Evolutionary conservation across 2,888 invertebrate species (phyloP).

Genomic region (Rutpela maculata): DNA sequence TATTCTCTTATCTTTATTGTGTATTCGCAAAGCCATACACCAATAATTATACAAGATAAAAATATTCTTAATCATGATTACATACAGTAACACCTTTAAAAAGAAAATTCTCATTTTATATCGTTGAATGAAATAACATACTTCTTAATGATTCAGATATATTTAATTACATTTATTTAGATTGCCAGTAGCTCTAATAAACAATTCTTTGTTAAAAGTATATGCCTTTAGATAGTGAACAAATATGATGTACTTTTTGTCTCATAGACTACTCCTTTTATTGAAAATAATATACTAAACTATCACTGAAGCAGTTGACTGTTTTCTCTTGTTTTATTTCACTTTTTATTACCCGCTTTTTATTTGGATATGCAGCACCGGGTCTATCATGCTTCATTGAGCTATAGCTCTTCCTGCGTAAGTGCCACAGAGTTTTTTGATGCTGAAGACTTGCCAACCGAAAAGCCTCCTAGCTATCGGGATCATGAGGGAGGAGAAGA

Average conservation of each 20-base stretch:
- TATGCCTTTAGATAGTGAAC: background rate
- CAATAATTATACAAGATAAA: too few species aligned
- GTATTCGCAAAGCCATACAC: too few species aligned
- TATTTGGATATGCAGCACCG: constrained; percentile 72
- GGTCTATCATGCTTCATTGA: constrained; percentile 80
- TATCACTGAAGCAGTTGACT: background rate
- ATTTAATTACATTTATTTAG: background rate
- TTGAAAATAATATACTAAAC: background rate
- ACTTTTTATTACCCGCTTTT: constrained; percentile 32
- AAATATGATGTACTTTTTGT: background rate
- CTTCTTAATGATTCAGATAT: background rate
- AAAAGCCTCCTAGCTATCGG: constrained; percentile 47
- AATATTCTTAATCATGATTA: too few species aligned
- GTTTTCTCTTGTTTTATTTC: constrained; percentile 16
- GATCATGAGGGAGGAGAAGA: constrained; percentile 61
- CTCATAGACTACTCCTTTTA: background rate
- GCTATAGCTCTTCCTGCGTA: constrained; percentile 86
- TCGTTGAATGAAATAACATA: too few species aligned
- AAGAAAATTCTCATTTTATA: too few species aligned
- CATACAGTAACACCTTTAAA: too few species aligned
- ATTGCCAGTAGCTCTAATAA: too few species aligned
- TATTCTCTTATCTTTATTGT: too few species aligned
- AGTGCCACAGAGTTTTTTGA: constrained; percentile 89
- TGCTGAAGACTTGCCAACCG: constrained; percentile 79
- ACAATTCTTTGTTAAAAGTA: background rate